Evolutionary conservation across 2,113 vertebrate genomes (phyloP).

Genomic region (Vombatus ursinus): DNA sequence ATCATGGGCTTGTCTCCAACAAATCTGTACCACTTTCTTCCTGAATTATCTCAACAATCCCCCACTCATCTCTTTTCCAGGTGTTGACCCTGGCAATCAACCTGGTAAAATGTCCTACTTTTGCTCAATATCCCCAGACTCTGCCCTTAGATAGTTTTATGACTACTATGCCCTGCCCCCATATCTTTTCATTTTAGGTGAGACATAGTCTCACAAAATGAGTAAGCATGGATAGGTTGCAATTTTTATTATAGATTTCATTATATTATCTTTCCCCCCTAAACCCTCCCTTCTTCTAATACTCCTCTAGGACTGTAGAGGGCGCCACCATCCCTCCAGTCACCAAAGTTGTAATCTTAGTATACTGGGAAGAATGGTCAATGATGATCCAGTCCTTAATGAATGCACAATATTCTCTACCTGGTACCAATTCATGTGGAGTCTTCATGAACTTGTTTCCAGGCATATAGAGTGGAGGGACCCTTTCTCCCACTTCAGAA

Average conservation of each 20-base stretch:
- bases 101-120: not conserved
- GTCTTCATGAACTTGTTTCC: not conserved
- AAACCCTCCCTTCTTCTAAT: not conserved
- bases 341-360: not conserved
- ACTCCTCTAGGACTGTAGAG: no score
- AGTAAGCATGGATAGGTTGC: not conserved
- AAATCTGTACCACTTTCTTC: not conserved
- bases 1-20: not conserved
- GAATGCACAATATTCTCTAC: not conserved
- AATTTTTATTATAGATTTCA: not conserved
- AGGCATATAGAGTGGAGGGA: not conserved
- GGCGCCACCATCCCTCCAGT: not conserved
- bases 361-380: no score
- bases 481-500: no score
- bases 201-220: not conserved
- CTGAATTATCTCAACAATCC: not conserved
- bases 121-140: not conserved
- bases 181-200: not conserved
- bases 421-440: not conserved
- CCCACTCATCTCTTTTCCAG: not conserved
- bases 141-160: not conserved
- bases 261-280: not conserved
- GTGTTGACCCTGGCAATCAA: not conserved
- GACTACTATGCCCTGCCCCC: not conserved
- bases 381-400: not conserved